Base-by-base conservation (phyloP, 2,888 invertebrate species). In the Heterodera filipjevi region DNA sequence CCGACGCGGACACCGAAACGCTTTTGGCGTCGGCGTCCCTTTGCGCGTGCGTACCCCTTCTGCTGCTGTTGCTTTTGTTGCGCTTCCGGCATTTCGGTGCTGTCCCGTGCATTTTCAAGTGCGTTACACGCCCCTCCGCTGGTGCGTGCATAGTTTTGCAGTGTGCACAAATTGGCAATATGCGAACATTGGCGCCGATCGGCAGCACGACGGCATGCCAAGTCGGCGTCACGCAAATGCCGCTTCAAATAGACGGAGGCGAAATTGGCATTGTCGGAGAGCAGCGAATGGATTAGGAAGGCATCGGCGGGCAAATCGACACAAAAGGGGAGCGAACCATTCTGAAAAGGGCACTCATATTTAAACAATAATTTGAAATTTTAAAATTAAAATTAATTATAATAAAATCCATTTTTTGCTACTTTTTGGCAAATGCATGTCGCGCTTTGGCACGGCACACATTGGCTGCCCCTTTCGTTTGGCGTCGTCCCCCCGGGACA, bases 111-210 rank as follows among this genome's bases (percentile, higher is more conserved):
- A 35, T 19, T 39, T 53, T 74, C 74, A 30, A 74, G 35, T 19
- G n/a, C 35, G 27, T 22, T 53, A 33, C 74, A 39, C 8, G 64
- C 78, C 49, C 70, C 68, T 6, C 53, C 71, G 44, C 46, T 39
- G 39, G 75, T 71, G 44, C 66, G 84, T 90, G 91, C 91, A 82
- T 92, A 89, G 77, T 89, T 82, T 76, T 87, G 90, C 77, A 93
- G 89, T 0, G 92, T 90, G 86, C 93, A 93, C 89, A 93, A 91
- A 89, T 93, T 93, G 1, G 92, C 92, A 79, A 94, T 89, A 80
- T 92, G 90, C 89, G 93, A 92, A 68, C 84, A 84, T 53, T 79
- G 77, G 35, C 77, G 71, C 19, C 66, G 35, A 71, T 83, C 76
- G 35, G 68, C 59, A 27, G 71, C 59, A 32, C 71, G 59, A 19